Percentiles rank a stretch among this genome's conserved stretches.
phyloP scores from a whole-genome alignment of 1,140 invertebrate genomes.

The Caenorhabditis brenneri region DNA sequence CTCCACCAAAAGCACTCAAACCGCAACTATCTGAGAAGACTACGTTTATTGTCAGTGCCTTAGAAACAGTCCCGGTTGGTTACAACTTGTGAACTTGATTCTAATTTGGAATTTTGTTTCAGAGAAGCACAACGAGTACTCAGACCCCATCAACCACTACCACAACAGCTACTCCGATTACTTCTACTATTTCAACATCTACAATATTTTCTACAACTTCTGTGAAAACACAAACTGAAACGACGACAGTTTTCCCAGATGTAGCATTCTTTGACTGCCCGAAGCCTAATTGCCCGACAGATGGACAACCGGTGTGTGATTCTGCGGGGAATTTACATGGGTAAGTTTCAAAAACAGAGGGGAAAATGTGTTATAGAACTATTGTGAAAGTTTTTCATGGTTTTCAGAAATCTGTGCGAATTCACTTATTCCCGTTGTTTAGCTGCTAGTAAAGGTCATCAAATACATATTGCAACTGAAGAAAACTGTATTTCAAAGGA shows the following conservation, averaged over 20 bases:
- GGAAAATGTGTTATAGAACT: neutral
- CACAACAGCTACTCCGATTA: neutral
- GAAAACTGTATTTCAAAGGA: conserved; percentile 54
- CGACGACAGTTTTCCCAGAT: neutral
- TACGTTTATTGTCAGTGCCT: conserved; percentile 49
- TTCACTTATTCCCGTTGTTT: conserved; percentile 65
- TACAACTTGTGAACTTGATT: too few species aligned
- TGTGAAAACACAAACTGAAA: neutral
- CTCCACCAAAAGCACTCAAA: neutral
- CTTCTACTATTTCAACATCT: neutral
- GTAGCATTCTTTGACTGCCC: conserved; percentile 44
- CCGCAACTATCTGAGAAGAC: neutral
- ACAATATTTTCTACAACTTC: neutral
- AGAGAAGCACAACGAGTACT: conserved; percentile 3
- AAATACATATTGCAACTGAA: conserved; percentile 56
- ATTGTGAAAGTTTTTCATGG: neutral
- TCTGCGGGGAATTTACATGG: conserved; percentile 51
- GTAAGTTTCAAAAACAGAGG: too few species aligned
- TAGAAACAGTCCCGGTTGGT: conserved; percentile 59
- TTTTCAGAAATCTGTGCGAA: conserved; percentile 61
- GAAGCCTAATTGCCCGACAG: conserved; percentile 13
- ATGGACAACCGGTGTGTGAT: conserved; percentile 42
- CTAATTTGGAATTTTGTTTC: neutral
- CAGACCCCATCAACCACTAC: neutral
- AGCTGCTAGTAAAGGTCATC: conserved; percentile 59